Conservation (phyloP, 2,113 vertebrate genomes). For the Thunnus thynnus region DNA sequence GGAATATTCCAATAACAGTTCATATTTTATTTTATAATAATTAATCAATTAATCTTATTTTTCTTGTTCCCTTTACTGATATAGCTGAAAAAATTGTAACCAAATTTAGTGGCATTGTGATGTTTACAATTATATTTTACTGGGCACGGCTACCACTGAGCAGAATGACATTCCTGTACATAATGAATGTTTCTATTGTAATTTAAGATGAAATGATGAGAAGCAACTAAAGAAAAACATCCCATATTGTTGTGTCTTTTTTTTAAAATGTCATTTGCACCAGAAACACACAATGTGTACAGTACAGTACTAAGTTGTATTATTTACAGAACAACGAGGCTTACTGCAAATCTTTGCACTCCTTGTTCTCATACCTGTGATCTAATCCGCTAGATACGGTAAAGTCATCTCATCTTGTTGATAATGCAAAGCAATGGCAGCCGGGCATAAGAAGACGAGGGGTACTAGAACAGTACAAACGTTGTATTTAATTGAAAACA, state of each 20-base stretch:
- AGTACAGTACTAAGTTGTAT: constrained; percentile 2
- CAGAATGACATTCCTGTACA: constrained; percentile 75
- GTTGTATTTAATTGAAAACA: background rate
- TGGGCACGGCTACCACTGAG: constrained; percentile 67
- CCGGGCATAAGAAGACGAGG: background rate
- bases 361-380: background rate
- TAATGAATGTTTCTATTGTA: constrained; percentile 79
- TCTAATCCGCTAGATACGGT: constrained; percentile 10
- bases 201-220: constrained; percentile 77
- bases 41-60: background rate
- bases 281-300: constrained; percentile 10
- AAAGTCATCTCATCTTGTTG: constrained; percentile 12
- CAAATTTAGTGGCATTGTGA: constrained; percentile 60
- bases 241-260: constrained; percentile 32
- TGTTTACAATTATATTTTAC: constrained; percentile 61
- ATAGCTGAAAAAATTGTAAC: constrained; percentile 39
- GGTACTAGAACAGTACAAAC: background rate
- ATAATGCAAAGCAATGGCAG: constrained; percentile 17
- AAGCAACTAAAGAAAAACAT: constrained; percentile 48
- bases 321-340: constrained; percentile 6
- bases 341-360: background rate
- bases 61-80: constrained; percentile 28
- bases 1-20: constrained; percentile 33
- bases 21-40: constrained; percentile 33
- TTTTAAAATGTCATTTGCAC: background rate